phyloP scores from a whole-genome alignment of 2,797 vertebrate genomes.

The Pipistrellus nathusii region DNA sequence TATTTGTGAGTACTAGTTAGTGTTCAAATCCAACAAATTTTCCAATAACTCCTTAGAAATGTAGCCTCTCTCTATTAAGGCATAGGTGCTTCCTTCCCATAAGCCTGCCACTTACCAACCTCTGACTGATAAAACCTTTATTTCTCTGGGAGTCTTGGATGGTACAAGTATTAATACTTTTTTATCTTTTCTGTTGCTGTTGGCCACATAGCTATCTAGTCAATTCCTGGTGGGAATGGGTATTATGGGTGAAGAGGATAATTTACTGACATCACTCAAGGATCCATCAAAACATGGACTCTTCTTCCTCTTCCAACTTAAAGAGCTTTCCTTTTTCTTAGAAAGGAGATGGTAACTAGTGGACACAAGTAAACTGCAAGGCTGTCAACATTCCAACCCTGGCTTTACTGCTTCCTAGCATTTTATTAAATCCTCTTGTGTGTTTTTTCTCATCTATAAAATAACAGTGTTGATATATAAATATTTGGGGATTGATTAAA shows the following conservation, averaged over 20 bases:
- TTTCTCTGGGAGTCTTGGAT: neutral
- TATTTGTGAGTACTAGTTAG: neutral
- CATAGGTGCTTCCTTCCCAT: neutral
- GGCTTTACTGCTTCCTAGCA: neutral
- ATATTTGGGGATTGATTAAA: slow-evolving; percentile 6
- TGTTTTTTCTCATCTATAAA: neutral
- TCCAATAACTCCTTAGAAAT: neutral
- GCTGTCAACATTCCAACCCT: neutral
- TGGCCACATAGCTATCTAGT: neutral
- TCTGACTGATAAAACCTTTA: neutral
- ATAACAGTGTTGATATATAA: neutral
- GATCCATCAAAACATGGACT: neutral
- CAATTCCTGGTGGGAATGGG: neutral
- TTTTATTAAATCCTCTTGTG: neutral
- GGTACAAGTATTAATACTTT: neutral
- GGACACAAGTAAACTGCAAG: neutral
- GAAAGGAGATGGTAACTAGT: neutral
- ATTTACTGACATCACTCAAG: neutral
- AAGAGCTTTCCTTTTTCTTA: slow-evolving; percentile 16
- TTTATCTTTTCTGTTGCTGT: neutral
- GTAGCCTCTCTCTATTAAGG: neutral
- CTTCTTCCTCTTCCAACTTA: neutral
- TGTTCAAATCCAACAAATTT: neutral
- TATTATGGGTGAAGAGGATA: neutral
- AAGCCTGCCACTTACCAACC: neutral